Conservation (phyloP, 2,888 invertebrate genomes). For the Rambutsinella grinnellia region DNA sequence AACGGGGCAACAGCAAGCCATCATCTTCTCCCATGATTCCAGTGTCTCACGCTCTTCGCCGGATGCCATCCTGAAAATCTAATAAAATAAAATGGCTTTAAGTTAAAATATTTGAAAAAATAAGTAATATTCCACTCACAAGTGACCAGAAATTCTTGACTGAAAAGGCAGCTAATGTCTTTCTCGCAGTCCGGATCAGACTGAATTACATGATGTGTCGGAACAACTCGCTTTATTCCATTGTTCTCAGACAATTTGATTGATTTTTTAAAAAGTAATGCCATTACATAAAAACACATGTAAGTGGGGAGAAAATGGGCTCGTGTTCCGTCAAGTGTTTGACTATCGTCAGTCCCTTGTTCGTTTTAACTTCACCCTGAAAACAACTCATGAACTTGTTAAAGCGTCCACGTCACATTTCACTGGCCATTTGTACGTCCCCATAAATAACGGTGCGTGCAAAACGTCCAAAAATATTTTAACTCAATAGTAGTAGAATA, state of each 20-base stretch:
- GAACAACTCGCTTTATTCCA: too few relatives aligned
- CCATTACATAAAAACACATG: neutral
- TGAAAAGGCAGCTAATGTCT: neutral
- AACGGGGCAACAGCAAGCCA: conserved; percentile 59
- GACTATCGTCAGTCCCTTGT: too few relatives aligned
- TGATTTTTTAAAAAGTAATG: neutral
- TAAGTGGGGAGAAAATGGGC: neutral
- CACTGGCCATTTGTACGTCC: too few relatives aligned
- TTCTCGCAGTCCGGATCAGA: neutral
- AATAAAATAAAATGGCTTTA: neutral
- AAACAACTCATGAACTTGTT: too few relatives aligned
- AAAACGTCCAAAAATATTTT: too few relatives aligned
- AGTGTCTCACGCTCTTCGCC: conserved; percentile 36
- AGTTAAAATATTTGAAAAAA: neutral
- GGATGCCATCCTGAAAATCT: conserved; percentile 43
- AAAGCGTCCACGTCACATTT: too few relatives aligned
- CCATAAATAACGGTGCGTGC: too few relatives aligned
- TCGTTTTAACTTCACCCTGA: too few relatives aligned
- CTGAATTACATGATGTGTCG: too few relatives aligned
- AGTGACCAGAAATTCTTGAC: neutral
- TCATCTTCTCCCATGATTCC: conserved; percentile 56
- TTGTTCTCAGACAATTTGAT: neutral
- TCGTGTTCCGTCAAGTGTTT: neutral
- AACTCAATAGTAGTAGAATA: too few relatives aligned
- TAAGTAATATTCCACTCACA: neutral